Percentiles rank a stretch among this genome's conserved stretches.
Evolutionary conservation across 2,888 invertebrate genomes (phyloP).

Genomic region (Drosophila incognita): DNA sequence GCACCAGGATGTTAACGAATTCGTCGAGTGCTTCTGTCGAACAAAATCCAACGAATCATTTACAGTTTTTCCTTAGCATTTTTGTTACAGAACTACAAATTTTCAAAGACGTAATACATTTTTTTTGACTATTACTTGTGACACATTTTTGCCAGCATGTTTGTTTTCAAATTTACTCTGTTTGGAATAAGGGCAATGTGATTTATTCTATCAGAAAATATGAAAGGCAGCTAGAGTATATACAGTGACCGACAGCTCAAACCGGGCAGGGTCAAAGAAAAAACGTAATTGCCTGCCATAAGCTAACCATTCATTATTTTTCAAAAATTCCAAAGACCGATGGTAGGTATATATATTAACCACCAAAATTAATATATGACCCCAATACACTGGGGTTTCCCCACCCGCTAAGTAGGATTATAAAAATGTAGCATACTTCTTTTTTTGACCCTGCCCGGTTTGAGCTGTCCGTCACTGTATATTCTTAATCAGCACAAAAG

Average conservation of each 20-base stretch:
- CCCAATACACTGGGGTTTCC: too few species aligned
- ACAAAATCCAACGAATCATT: conserved; percentile 45
- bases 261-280: too few species aligned
- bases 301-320: too few species aligned
- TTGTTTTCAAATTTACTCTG: not conserved
- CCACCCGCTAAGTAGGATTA: too few species aligned
- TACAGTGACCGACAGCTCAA: too few species aligned
- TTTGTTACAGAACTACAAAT: conserved; percentile 30
- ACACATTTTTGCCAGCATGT: conserved; percentile 21
- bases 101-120: conserved; percentile 10
- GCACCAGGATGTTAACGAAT: conserved; percentile 51
- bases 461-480: too few species aligned
- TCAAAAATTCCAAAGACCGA: too few species aligned
- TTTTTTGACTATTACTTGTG: conserved; percentile 25
- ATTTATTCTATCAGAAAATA: not conserved
- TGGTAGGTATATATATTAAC: too few species aligned
- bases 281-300: too few species aligned
- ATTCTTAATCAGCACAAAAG: not conserved
- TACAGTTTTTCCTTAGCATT: conserved; percentile 48
- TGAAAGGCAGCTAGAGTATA: not conserved
- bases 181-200: not conserved
- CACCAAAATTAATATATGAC: too few species aligned
- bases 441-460: too few species aligned
- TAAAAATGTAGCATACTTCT: too few species aligned
- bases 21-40: conserved; percentile 39